Conservation (phyloP, 2,113 vertebrate species). For the Colaptes auratus region DNA sequence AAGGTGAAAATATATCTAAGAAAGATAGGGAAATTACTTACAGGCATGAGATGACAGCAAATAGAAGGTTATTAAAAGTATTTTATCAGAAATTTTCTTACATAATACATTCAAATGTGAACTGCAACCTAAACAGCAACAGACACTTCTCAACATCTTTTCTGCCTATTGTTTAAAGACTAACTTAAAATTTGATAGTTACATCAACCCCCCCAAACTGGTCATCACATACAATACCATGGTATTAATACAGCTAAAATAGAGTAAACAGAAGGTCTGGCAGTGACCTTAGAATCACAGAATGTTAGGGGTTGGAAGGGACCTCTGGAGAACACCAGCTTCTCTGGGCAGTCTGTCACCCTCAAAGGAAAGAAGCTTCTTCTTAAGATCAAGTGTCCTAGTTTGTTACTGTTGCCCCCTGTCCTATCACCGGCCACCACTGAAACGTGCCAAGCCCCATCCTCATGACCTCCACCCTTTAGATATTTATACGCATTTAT, state of each 20-base stretch:
- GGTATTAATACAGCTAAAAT: not conserved
- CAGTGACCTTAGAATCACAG: too few species aligned
- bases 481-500: too few species aligned
- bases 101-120: not conserved
- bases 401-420: too few species aligned
- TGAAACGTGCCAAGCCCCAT: too few species aligned
- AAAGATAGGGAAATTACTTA: fast-evolving
- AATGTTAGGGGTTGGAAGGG: too few species aligned
- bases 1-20: fast-evolving
- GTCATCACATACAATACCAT: fast-evolving
- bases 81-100: not conserved
- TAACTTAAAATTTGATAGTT: not conserved
- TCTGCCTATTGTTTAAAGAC: not conserved
- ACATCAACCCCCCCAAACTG: not conserved
- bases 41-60: not conserved
- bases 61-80: fast-evolving
- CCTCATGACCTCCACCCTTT: too few species aligned
- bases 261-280: too few species aligned
- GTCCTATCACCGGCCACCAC: too few species aligned
- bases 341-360: too few species aligned
- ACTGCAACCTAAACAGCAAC: not conserved
- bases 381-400: too few species aligned
- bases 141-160: not conserved
- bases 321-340: too few species aligned
- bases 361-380: too few species aligned